Evolutionary conservation across 2,888 invertebrate genomes (phyloP).

Genomic region (Tortricodes alternella): DNA sequence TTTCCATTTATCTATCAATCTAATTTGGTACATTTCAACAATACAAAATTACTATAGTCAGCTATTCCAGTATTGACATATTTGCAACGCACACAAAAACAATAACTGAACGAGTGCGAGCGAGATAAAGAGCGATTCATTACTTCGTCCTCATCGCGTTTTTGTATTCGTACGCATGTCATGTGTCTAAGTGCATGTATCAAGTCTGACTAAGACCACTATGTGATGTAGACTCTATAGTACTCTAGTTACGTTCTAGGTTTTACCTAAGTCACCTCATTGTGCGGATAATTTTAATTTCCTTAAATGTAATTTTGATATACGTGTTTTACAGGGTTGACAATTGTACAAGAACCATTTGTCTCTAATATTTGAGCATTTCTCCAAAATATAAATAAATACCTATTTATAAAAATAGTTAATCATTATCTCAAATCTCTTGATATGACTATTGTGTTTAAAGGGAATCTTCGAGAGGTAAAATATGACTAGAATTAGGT

Average conservation of each 20-base stretch:
- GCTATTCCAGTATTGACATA: not conserved
- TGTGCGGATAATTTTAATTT: not conserved
- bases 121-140: not conserved
- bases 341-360: too few relatives aligned
- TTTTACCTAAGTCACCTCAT: not conserved
- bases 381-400: not conserved
- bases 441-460: not conserved
- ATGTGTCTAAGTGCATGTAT: not conserved
- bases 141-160: not conserved
- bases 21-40: slow-evolving; percentile 9
- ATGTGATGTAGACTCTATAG: not conserved
- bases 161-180: not conserved
- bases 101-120: not conserved
- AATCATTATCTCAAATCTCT: not conserved
- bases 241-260: too few relatives aligned
- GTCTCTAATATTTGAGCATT: not conserved
- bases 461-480: too few relatives aligned
- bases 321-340: not conserved
- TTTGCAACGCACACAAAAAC: not conserved
- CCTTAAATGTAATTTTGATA: not conserved
- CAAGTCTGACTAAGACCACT: not conserved
- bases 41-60: not conserved
- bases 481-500: not conserved
- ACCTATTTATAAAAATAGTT: not conserved
- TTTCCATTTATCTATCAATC: not conserved